Conservation (phyloP, 2,113 vertebrate genomes). For the Chroicocephalus ridibundus region DNA sequence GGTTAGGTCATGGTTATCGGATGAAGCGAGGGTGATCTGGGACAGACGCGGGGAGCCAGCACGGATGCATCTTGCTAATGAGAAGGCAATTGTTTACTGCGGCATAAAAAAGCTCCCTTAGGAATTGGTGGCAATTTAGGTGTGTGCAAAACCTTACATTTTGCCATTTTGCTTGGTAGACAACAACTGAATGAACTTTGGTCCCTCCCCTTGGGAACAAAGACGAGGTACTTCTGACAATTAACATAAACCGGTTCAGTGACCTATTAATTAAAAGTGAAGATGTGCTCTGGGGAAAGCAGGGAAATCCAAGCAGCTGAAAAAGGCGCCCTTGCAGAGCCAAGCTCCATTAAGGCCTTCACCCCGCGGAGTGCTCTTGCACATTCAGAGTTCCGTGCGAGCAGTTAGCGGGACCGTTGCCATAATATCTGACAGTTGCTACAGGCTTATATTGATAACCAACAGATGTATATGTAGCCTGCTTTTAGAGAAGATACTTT, state of each 20-base stretch:
- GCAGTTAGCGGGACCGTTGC: not conserved
- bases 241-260: constrained; percentile 52
- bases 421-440: not conserved
- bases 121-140: not conserved
- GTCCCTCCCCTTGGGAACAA: constrained; percentile 42
- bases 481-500: not conserved
- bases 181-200: not conserved
- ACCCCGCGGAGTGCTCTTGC: not conserved
- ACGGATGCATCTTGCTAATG: not conserved
- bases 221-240: constrained; percentile 17
- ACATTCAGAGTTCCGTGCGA: not conserved
- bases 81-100: not conserved
- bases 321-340: not conserved
- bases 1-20: not conserved
- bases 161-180: not conserved
- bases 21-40: fast-evolving
- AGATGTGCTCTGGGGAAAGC: constrained; percentile 22
- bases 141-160: not conserved
- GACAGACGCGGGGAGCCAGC: not conserved
- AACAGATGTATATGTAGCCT: not conserved
- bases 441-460: not conserved
- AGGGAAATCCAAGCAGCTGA: not conserved
- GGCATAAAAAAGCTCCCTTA: not conserved
- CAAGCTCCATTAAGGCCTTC: not conserved
- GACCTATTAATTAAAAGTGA: constrained; percentile 57